A percentile compares a stretch with the other conserved stretches of the same genome.
These are phyloP conservation scores for Odontocolon sp. DNA, from an alignment of 2,888 invertebrate species.

Conservation along the genomic window DNA sequence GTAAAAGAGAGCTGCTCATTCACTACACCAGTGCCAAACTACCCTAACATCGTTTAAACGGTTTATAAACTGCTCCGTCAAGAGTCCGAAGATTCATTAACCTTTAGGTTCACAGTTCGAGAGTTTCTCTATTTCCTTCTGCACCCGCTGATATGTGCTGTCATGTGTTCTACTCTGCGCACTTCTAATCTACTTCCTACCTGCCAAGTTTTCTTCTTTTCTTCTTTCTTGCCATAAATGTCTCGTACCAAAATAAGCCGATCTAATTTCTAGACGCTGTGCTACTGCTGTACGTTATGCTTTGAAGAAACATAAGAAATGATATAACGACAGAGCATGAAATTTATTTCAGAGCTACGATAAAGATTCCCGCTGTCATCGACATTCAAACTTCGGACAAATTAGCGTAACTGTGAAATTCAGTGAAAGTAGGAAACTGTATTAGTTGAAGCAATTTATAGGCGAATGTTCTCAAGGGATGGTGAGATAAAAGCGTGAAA, in stretches of 20 bases:
- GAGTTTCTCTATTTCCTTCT: constrained; percentile 42
- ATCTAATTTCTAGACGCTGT: constrained; percentile 29
- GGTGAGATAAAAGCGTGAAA: constrained; percentile 40
- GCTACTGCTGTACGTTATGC: neutral
- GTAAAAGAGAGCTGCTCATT: too few relatives aligned
- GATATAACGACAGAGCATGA: constrained; percentile 8
- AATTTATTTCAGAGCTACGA: constrained; percentile 29
- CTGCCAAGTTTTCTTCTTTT: constrained; percentile 26
- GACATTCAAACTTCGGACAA: too few relatives aligned
- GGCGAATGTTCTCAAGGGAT: constrained; percentile 1
- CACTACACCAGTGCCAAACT: constrained; percentile 51
- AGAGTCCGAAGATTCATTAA: constrained; percentile 72
- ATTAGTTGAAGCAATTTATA: constrained; percentile 44
- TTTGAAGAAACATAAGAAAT: constrained; percentile 14
- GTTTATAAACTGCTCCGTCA: constrained; percentile 73
- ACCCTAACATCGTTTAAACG: constrained; percentile 74
- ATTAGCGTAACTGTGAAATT: constrained; percentile 39
- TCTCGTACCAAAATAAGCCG: constrained; percentile 12
- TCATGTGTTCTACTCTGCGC: constrained; percentile 26
- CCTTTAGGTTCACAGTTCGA: constrained; percentile 53
- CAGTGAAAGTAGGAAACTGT: constrained; percentile 52
- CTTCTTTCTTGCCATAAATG: neutral
- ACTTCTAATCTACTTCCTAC: constrained; percentile 49
- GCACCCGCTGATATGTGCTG: neutral
- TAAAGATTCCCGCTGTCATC: neutral